Evolutionary conservation across 1,140 invertebrate species (phyloP).

Genomic region (Drosophila sp.): DNA sequence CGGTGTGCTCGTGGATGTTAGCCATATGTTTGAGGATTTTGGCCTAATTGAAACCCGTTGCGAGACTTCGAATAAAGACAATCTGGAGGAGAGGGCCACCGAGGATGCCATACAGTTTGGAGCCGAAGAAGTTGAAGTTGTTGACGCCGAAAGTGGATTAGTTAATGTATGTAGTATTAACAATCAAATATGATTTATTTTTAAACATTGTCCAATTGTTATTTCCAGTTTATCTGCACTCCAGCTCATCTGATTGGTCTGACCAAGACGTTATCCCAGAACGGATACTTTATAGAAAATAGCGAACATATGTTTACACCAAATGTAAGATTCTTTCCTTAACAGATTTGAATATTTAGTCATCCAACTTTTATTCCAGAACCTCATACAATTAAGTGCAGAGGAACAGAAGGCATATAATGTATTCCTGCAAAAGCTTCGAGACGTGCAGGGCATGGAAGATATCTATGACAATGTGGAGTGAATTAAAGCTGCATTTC

Average conservation of each 20-base stretch:
- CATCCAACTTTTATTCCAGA: conserved; percentile 36
- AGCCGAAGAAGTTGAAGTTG: conserved; percentile 87
- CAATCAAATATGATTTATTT: not conserved
- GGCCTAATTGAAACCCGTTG: conserved; percentile 85
- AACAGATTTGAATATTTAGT: not conserved
- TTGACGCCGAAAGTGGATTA: conserved; percentile 80
- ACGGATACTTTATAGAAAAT: conserved; percentile 58
- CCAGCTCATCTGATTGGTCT: conserved; percentile 44
- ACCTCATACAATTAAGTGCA: conserved; percentile 36
- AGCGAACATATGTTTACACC: conserved; percentile 64
- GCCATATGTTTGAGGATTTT: conserved; percentile 86
- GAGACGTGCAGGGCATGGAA: conserved; percentile 60
- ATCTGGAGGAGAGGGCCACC: conserved; percentile 85
- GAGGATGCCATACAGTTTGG: conserved; percentile 88
- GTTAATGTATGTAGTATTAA: conserved; percentile 80
- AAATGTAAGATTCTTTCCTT: conserved; percentile 34
- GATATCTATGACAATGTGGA: conserved; percentile 74
- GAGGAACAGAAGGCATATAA: conserved; percentile 62
- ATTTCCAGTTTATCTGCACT: conserved; percentile 59
- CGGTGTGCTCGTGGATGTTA: conserved; percentile 63
- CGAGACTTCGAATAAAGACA: conserved; percentile 49
- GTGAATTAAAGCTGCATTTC: conserved; percentile 9
- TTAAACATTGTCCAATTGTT: not conserved
- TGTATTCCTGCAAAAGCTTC: conserved; percentile 55
- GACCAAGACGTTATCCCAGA: conserved; percentile 36